A percentile compares a stretch with the other conserved stretches of the same genome.
These are phyloP conservation scores for Marasmarcha lunaedactyla DNA, from an alignment of 2,888 invertebrate genomes.

Conservation along the genomic window DNA sequence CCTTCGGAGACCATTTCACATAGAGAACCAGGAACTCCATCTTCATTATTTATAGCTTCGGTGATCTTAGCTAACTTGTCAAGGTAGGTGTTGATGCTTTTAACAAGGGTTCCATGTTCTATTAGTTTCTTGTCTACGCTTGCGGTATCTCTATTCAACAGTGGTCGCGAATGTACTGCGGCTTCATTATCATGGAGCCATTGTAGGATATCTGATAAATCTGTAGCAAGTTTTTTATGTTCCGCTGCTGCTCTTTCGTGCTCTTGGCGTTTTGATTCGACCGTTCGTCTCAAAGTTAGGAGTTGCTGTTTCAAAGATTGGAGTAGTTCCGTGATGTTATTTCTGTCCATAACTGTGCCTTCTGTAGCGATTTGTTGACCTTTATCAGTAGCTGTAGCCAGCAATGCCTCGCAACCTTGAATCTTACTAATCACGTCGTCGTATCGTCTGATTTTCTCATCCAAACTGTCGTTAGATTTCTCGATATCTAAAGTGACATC, in stretches of 20 bases:
- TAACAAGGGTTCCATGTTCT: constrained; percentile 77
- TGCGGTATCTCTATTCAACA: constrained; percentile 80
- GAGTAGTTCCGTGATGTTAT: constrained; percentile 87
- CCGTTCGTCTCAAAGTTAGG: constrained; percentile 80
- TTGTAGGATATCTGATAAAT: constrained; percentile 85
- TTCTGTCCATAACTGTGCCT: constrained; percentile 88
- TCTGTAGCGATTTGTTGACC: constrained; percentile 94
- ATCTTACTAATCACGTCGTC: constrained; percentile 88
- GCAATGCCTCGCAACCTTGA: constrained; percentile 89
- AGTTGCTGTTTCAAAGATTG: constrained; percentile 89
- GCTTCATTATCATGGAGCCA: constrained; percentile 88
- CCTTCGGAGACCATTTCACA: constrained; percentile 89
- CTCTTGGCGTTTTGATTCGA: constrained; percentile 88
- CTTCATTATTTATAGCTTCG: constrained; percentile 78
- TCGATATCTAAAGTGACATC: constrained; percentile 88
- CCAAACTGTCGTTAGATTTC: constrained; percentile 82
- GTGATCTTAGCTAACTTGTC: constrained; percentile 78
- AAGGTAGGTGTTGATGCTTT: constrained; percentile 77
- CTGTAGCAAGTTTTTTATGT: constrained; percentile 85
- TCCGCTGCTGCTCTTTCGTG: constrained; percentile 90
- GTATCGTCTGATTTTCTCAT: constrained; percentile 89
- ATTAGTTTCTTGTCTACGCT: constrained; percentile 86
- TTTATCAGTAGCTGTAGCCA: constrained; percentile 90
- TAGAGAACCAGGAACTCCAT: constrained; percentile 83
- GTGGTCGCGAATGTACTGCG: constrained; percentile 83